Evolutionary conservation across 1,140 invertebrate genomes (phyloP), one percentile per base, ranked within the genome.

Genomic region (Zaprionus ghesquierei): DNA sequence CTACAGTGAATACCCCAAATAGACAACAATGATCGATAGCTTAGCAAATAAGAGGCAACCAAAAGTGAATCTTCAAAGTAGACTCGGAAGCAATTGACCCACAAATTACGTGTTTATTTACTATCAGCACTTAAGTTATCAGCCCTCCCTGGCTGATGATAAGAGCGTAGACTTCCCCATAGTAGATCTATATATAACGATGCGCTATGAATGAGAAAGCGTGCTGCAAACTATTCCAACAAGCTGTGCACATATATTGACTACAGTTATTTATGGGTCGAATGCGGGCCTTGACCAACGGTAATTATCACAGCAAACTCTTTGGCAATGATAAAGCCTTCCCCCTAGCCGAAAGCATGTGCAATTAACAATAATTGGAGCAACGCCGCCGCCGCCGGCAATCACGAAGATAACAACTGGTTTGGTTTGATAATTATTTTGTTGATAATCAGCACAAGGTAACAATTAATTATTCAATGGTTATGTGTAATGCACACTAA

Each of bases 201-300:
- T 53, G 61, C 18, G 33, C 49, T 18, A 22, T 72, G 69, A 72
- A 72, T 66, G 69, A n/a, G n/a, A 59, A 53, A 53, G 31, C 6
- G 23, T 61, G 61, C 44, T n/a, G 27, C 20, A 20, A 22, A 46
- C 41, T 46, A 41, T 33, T 33, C 31, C 31, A 13, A 15, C 27
- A 31, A 15, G 18, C 29, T 9, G 50, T 31, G 41, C 59, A 46
- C 9, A 33, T n/a, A n/a, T n/a, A n/a, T n/a, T 18, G 3, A 29
- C 29, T 41, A n/a, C 50, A 54, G 22, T 22, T 54, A 63, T 66
- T 72, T 46, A 54, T 72, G 35, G 69, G 55, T 54, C 69, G 58
- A 58, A n/a, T n/a, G 3, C 15, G 31, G 20, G 55, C 69, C 69
- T 64, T 70, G 69, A 70, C 61, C 69, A 49, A 64, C 49, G 44